A percentile compares a stretch with the other conserved stretches of the same genome.
phyloP scores from a whole-genome alignment of 2,797 vertebrate genomes.

The Nasua narica region DNA sequence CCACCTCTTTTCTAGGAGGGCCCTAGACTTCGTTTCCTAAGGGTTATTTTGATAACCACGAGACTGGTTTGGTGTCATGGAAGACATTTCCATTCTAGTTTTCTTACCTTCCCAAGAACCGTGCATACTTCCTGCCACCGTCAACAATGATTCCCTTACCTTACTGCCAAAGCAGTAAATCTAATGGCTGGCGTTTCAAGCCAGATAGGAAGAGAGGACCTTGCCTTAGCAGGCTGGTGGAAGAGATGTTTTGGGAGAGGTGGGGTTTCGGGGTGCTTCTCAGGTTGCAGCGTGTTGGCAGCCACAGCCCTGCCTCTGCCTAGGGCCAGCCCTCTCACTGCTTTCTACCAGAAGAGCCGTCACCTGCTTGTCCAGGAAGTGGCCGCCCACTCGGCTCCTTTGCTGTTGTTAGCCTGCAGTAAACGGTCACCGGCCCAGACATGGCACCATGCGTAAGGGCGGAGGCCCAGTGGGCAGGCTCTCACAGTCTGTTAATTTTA shows the following conservation, averaged over 20 bases:
- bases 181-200: slow-evolving; percentile 30
- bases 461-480: not conserved
- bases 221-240: not conserved
- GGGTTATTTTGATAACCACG: not conserved
- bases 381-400: not conserved
- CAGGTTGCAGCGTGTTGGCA: slow-evolving; percentile 16
- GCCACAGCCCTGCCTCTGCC: not conserved
- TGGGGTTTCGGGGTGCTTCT: slow-evolving; percentile 27
- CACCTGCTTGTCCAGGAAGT: not conserved
- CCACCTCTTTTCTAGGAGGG: not conserved
- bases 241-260: slow-evolving; percentile 53
- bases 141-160: not conserved
- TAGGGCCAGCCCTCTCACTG: not conserved
- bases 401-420: not conserved
- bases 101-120: slow-evolving; percentile 23
- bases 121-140: not conserved
- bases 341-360: not conserved
- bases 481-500: not conserved
- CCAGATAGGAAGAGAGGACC: not conserved
- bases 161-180: not conserved
- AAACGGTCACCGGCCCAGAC: not conserved
- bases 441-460: not conserved
- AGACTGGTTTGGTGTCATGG: not conserved
- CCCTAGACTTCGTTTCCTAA: not conserved
- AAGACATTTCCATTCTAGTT: slow-evolving; percentile 17